Evolutionary conservation across 2,888 invertebrate species (phyloP).

Genomic region (Melanostoma scalare): DNA sequence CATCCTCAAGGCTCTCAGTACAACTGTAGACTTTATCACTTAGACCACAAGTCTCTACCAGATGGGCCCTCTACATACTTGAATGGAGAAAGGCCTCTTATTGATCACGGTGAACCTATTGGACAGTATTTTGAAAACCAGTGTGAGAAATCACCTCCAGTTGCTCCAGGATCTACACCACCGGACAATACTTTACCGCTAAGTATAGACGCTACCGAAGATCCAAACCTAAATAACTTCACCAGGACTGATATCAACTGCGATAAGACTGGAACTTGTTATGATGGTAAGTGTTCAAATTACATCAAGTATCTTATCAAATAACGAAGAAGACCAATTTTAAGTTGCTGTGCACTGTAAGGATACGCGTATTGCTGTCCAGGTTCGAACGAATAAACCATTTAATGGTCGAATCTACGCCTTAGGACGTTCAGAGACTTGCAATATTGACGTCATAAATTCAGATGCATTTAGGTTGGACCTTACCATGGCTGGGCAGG

Average conservation of each 20-base stretch:
- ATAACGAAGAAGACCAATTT: slow-evolving; percentile 73
- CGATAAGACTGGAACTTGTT: slow-evolving; percentile 96
- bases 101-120: slow-evolving; percentile 94
- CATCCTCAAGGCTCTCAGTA: slow-evolving; percentile 88
- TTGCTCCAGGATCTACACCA: slow-evolving; percentile 79
- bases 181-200: slow-evolving; percentile 87
- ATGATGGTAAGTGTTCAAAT: slow-evolving; percentile 88
- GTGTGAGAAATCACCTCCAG: slow-evolving; percentile 86
- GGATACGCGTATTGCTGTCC: slow-evolving; percentile 95
- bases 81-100: slow-evolving; percentile 93
- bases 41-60: slow-evolving; percentile 95
- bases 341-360: slow-evolving; percentile 96
- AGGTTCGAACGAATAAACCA: slow-evolving; percentile 95
- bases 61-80: slow-evolving; percentile 96
- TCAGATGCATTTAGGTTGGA: slow-evolving; percentile 96
- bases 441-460: slow-evolving; percentile 96
- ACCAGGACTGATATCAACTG: slow-evolving; percentile 93
- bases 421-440: slow-evolving; percentile 95
- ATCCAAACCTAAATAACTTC: slow-evolving; percentile 88
- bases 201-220: slow-evolving; percentile 90
- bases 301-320: no score
- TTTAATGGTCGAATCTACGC: slow-evolving; percentile 98
- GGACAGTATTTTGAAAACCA: slow-evolving; percentile 95
- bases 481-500: slow-evolving; percentile 95
- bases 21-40: slow-evolving; percentile 95